Evolutionary conservation across 2,113 vertebrate species (phyloP).

Genomic region (Arothron firmamentum): DNA sequence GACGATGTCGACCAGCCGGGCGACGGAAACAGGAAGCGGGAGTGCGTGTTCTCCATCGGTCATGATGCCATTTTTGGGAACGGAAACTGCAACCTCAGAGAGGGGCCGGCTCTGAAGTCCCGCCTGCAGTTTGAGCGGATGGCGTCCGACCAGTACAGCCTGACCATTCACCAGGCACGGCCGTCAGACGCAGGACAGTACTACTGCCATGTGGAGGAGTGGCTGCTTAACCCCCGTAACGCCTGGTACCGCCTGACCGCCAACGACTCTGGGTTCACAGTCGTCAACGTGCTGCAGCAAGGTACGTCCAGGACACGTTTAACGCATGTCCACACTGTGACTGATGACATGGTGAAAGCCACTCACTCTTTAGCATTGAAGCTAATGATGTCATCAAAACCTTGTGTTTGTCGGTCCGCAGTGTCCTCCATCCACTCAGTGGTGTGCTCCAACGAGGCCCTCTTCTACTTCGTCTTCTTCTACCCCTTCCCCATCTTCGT

Average conservation of each 20-base stretch:
- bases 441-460: constrained; percentile 91
- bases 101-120: constrained; percentile 77
- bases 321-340: too few species aligned
- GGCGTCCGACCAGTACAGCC: constrained; percentile 81
- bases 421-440: constrained; percentile 86
- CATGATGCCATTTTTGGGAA: constrained; percentile 84
- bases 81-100: constrained; percentile 76
- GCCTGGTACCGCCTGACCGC: constrained; percentile 89
- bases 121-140: constrained; percentile 89
- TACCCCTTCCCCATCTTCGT: constrained; percentile 98
- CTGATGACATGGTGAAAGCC: too few species aligned
- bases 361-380: constrained; percentile 5
- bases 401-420: constrained; percentile 48
- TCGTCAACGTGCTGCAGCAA: constrained; percentile 81
- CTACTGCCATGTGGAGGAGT: constrained; percentile 91
- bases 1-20: constrained; percentile 21
- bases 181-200: constrained; percentile 83
- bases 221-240: constrained; percentile 86
- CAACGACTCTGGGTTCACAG: constrained; percentile 83
- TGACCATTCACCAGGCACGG: constrained; percentile 82
- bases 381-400: neutral
- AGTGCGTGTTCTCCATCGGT: constrained; percentile 78
- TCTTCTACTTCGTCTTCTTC: constrained; percentile 98
- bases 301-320: constrained; percentile 60
- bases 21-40: constrained; percentile 46